These are phyloP conservation scores for Scrobipalpa atriplicella DNA, from an alignment of 2,888 invertebrate species.

Conservation along the genomic window DNA sequence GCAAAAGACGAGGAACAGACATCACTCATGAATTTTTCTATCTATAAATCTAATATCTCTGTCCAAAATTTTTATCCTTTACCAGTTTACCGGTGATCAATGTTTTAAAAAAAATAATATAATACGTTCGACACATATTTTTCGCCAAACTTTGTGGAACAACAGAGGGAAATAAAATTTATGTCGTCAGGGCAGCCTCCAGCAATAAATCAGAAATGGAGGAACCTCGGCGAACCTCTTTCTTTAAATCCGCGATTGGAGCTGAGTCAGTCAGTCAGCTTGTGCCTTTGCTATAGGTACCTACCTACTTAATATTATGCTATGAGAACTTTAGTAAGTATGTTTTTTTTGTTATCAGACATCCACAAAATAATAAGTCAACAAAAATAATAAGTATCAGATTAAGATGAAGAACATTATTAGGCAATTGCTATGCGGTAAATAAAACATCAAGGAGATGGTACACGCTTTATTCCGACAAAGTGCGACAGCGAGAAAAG, in stretches of 20 bases:
- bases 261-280: background rate
- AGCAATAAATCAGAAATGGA: slow-evolving; percentile 34
- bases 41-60: no score
- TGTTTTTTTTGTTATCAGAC: no score
- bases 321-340: background rate
- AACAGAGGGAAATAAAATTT: slow-evolving; percentile 35
- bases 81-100: background rate
- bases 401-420: no score
- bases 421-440: no score
- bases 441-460: no score
- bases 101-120: background rate
- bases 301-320: background rate
- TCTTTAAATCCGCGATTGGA: background rate
- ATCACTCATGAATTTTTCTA: no score
- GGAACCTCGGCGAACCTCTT: slow-evolving; percentile 23
- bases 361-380: no score
- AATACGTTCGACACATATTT: slow-evolving; percentile 4
- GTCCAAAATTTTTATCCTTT: no score
- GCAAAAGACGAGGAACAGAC: no score
- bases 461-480: background rate
- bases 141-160: slow-evolving; percentile 22
- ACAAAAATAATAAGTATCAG: no score
- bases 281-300: no score
- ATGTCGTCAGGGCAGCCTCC: slow-evolving; percentile 29
- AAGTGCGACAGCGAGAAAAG: background rate